Conservation (phyloP, 2,797 vertebrate species). For the Etheostoma perlongum region DNA sequence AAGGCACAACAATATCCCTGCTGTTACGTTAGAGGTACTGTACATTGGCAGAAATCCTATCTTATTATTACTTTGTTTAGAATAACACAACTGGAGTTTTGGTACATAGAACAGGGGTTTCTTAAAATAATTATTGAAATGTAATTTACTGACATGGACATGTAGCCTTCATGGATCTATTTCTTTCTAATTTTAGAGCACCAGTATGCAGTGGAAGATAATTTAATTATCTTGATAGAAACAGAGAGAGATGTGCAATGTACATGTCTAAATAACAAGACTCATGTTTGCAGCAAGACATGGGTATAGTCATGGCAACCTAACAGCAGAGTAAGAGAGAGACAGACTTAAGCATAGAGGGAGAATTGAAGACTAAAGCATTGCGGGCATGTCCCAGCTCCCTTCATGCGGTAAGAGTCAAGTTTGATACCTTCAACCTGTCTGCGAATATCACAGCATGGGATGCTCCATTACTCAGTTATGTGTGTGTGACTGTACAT, state of each 20-base stretch:
- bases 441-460: constrained; percentile 65
- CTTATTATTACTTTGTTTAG: neutral
- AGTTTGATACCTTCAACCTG: constrained; percentile 69
- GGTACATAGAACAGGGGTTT: neutral
- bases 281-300: constrained; percentile 21
- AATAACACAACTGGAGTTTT: neutral
- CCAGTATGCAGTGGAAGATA: neutral
- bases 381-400: constrained; percentile 38
- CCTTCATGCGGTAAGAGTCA: constrained; percentile 40
- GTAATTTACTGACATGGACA: neutral
- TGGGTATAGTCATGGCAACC: constrained; percentile 31
- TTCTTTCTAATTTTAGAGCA: neutral
- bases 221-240: constrained; percentile 11
- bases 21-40: neutral
- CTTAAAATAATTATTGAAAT: neutral
- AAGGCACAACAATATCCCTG: neutral
- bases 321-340: constrained; percentile 8
- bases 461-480: constrained; percentile 74
- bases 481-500: constrained; percentile 51
- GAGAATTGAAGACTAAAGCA: constrained; percentile 14
- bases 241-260: neutral
- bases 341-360: neutral
- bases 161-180: neutral
- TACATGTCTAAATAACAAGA: constrained; percentile 8
- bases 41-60: neutral